These are phyloP conservation scores for Loriculus beryllinus DNA, from an alignment of 2,797 vertebrate species.

Conservation along the genomic window DNA sequence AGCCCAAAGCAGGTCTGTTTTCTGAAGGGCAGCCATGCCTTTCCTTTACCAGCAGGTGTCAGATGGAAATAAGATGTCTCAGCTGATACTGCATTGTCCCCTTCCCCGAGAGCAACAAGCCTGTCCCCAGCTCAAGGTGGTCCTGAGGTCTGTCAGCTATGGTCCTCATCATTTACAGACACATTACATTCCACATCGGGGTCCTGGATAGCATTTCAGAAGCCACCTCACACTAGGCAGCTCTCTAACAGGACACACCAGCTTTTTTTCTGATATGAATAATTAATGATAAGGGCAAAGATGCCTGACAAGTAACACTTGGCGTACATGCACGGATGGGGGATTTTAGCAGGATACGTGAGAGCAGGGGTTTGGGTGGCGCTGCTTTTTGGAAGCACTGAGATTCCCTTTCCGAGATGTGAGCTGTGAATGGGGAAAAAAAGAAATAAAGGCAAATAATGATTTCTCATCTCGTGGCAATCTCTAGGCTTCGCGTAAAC, in stretches of 20 bases:
- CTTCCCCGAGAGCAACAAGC: fast-evolving
- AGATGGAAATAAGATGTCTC: neutral
- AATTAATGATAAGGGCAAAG: neutral
- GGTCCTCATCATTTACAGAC: neutral
- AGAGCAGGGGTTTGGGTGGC: neutral
- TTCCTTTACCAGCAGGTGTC: slow-evolving; percentile 36
- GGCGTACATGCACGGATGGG: fast-evolving
- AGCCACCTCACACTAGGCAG: neutral
- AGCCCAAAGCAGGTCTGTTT: neutral
- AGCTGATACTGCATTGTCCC: neutral
- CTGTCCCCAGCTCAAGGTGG: neutral
- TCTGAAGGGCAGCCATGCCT: neutral
- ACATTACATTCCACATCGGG: fast-evolving
- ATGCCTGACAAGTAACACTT: neutral
- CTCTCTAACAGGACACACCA: neutral
- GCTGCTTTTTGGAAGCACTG: neutral
- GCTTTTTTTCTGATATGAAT: neutral
- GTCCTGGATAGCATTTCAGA: neutral
- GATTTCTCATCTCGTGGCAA: neutral
- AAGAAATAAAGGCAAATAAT: neutral
- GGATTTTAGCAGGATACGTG: neutral
- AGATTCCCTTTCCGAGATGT: neutral
- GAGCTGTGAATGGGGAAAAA: neutral
- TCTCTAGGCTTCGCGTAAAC: neutral
- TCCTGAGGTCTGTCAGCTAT: neutral